A percentile compares a stretch with the other conserved stretches of the same genome.
Evolutionary conservation across 2,888 invertebrate genomes (phyloP).

Genomic region (Drosophila greeni): DNA sequence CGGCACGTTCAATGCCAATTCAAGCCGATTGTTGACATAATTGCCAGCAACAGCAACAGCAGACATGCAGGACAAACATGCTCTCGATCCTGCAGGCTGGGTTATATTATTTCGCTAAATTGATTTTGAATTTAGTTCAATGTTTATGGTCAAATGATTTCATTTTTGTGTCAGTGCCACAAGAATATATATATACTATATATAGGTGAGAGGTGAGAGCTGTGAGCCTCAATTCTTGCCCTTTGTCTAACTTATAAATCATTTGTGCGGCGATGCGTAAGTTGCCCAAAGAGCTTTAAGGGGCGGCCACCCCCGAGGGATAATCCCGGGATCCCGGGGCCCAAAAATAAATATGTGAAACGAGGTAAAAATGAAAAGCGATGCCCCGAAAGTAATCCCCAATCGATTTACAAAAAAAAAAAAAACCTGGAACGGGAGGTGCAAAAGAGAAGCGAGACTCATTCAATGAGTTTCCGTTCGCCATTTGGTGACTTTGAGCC

Average conservation of each 20-base stretch:
- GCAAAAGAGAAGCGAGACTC: constrained; percentile 38
- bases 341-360: constrained; percentile 65
- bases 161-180: constrained; percentile 67
- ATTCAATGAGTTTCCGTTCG: constrained; percentile 64
- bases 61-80: constrained; percentile 11
- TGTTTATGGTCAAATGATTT: constrained; percentile 76
- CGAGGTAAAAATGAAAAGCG: constrained; percentile 70
- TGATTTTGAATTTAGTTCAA: constrained; percentile 76
- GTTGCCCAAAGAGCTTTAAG: constrained; percentile 53
- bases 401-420: constrained; percentile 57
- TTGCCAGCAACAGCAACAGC: constrained; percentile 39
- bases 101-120: constrained; percentile 75
- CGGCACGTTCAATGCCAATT: constrained; percentile 22
- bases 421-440: constrained; percentile 2
- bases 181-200: neutral
- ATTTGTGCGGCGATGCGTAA: constrained; percentile 68
- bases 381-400: constrained; percentile 64
- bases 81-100: constrained; percentile 48
- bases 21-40: constrained; percentile 56
- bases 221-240: constrained; percentile 55
- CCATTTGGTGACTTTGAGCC: constrained; percentile 68
- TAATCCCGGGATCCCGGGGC: constrained; percentile 54
- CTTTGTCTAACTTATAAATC: constrained; percentile 66
- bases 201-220: neutral
- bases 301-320: constrained; percentile 18